These are phyloP conservation scores for Brachionus sp. DNA, from an alignment of 1,140 invertebrate genomes.

Conservation along the genomic window DNA sequence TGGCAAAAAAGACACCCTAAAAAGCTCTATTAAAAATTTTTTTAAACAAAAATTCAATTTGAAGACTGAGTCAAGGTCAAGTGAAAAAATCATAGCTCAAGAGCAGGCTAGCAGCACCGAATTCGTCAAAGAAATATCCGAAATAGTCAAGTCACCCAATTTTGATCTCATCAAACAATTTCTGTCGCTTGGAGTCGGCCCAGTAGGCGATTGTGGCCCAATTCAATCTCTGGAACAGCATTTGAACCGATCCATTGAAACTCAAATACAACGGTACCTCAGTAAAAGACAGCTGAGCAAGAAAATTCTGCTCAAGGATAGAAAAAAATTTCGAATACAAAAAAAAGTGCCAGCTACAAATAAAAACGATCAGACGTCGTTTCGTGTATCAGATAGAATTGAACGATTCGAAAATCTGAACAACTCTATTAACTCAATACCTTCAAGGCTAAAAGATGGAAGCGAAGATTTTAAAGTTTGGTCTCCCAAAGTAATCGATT, in stretches of 20 bases:
- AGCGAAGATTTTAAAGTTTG: slow-evolving; percentile 17
- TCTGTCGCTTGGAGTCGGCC: not conserved
- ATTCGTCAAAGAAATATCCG: not conserved
- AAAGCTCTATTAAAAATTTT: slow-evolving; percentile 3
- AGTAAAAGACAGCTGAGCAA: not conserved
- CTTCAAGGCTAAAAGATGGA: not conserved
- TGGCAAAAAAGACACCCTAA: not conserved
- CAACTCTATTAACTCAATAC: not conserved
- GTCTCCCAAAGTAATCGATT: slow-evolving; percentile 27
- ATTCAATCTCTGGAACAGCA: not conserved
- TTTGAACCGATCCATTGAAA: not conserved
- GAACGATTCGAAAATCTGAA: slow-evolving; percentile 9
- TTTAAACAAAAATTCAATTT: not conserved
- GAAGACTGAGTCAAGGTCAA: not conserved
- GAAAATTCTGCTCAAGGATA: not conserved
- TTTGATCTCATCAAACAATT: slow-evolving; percentile 8
- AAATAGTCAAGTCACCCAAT: not conserved
- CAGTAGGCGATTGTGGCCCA: not conserved
- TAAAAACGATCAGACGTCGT: not conserved
- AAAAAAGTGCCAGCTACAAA: not conserved
- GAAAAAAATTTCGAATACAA: not conserved
- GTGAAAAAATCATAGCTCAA: not conserved
- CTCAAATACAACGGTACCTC: not conserved
- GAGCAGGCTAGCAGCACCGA: not conserved
- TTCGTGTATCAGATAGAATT: not conserved